Conservation (phyloP, 2,113 vertebrate genomes). For the Serilophus lunatus region DNA sequence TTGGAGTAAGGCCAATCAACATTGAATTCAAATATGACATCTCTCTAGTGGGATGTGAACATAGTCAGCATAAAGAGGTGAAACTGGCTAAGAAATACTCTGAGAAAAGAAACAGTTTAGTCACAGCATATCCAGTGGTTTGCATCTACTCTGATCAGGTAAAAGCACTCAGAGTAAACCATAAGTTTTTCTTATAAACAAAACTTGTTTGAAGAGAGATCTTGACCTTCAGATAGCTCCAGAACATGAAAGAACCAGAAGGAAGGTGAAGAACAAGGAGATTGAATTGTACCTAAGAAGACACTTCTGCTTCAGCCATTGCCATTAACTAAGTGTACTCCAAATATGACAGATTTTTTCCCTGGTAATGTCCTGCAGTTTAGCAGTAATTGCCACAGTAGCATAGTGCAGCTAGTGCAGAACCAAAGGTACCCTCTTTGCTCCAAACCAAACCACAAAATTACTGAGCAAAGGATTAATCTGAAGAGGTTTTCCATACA, state of each 20-base stretch:
- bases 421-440: not conserved
- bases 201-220: not conserved
- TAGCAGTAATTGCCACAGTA: not conserved
- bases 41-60: not conserved
- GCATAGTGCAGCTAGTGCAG: not conserved
- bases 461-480: not conserved
- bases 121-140: not conserved
- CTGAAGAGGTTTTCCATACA: not conserved
- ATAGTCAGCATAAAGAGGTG: not conserved
- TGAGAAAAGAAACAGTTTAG: not conserved
- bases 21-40: conserved; percentile 32
- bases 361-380: not conserved
- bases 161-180: not conserved
- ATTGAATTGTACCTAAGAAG: not conserved
- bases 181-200: not conserved
- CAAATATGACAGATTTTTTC: not conserved
- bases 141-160: not conserved
- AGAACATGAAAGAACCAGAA: not conserved
- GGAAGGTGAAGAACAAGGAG: not conserved
- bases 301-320: not conserved
- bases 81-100: not conserved
- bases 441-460: not conserved
- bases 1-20: conserved; percentile 40
- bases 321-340: not conserved
- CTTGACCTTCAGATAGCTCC: not conserved